phyloP scores from a whole-genome alignment of 2,797 vertebrate species.

The Martes flavigula region DNA sequence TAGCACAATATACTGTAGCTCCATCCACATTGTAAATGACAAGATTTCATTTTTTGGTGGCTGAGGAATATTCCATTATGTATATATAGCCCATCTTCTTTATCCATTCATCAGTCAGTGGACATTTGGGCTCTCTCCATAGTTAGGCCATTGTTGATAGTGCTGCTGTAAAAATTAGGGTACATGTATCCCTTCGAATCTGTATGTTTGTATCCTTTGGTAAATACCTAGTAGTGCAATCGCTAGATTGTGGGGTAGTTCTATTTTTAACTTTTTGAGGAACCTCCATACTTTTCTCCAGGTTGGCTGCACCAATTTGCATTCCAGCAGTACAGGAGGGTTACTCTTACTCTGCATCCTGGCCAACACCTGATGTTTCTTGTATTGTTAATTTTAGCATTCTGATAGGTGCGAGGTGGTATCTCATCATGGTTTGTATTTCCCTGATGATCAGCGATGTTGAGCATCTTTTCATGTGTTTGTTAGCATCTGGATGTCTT shows the following conservation, averaged over 20 bases:
- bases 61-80: not conserved
- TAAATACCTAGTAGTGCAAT: not conserved
- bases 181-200: not conserved
- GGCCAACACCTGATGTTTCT: not conserved
- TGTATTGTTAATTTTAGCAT: not conserved
- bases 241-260: not conserved
- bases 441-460: not conserved
- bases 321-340: not conserved
- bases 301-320: not conserved
- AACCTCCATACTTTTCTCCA: not conserved
- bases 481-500: not conserved
- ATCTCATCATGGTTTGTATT: not conserved
- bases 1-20: not conserved
- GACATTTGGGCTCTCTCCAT: not conserved
- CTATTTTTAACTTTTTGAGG: not conserved
- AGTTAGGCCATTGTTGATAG: not conserved
- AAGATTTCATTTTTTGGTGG: not conserved
- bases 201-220: not conserved
- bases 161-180: not conserved
- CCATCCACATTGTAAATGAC: not conserved
- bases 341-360: not conserved
- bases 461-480: not conserved
- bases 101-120: not conserved
- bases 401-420: not conserved
- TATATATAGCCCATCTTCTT: not conserved